Evolutionary conservation across 2,888 invertebrate species (phyloP).

Genomic region (Eucera pruinosa): DNA sequence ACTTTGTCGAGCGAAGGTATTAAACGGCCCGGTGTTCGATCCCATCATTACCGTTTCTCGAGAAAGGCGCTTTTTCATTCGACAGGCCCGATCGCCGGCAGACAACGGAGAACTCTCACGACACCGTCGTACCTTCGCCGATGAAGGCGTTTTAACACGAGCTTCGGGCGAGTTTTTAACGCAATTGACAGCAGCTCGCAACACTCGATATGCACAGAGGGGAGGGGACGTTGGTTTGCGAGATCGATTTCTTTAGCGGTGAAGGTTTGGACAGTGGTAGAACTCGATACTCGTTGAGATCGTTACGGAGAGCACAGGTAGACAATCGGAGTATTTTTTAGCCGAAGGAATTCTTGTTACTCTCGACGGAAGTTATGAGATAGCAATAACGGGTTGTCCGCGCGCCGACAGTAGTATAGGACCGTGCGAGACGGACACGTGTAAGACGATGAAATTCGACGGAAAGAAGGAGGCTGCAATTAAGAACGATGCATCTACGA

Average conservation of each 20-base stretch:
- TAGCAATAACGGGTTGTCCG: background rate
- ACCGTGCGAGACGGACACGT: background rate
- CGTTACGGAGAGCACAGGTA: background rate
- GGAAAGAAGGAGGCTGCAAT: background rate
- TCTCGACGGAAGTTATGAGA: background rate
- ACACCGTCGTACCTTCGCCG: conserved; percentile 21
- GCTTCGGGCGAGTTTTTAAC: conserved; percentile 17
- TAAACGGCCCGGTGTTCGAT: conserved; percentile 56
- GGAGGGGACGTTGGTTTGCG: background rate
- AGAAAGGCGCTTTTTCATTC: conserved; percentile 60
- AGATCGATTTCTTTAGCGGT: background rate
- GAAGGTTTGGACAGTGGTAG: too few species aligned
- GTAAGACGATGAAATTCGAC: too few species aligned
- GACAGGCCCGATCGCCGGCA: conserved; percentile 48
- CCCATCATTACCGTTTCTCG: conserved; percentile 60
- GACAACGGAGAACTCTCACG: background rate
- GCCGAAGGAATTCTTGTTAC: background rate
- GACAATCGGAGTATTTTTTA: background rate
- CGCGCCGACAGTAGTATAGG: background rate
- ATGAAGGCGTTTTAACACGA: conserved; percentile 13
- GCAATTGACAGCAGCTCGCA: conserved; percentile 16
- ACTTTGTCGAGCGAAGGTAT: conserved; percentile 53
- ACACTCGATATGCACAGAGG: too few species aligned
- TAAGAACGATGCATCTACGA: background rate
- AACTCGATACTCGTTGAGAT: background rate